Evolutionary conservation across 2,113 vertebrate genomes (phyloP).

Genomic region (Ctenodactylus gundi): DNA sequence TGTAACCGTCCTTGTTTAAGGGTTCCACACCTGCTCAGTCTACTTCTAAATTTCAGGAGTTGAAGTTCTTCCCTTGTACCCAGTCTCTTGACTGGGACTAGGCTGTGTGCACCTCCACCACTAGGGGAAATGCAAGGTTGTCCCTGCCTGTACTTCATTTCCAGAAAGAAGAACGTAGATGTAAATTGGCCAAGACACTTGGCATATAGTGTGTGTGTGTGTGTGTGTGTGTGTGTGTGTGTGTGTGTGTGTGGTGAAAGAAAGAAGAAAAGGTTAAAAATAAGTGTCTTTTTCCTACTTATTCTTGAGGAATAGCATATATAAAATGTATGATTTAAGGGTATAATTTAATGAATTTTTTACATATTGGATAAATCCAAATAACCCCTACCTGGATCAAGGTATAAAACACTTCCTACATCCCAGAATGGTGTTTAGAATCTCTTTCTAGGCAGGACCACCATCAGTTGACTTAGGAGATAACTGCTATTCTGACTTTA

Average conservation of each 20-base stretch:
- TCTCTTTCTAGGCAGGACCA: background rate
- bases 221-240: background rate
- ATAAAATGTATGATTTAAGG: conserved; percentile 5
- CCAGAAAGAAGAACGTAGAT: background rate
- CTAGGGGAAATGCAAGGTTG: background rate
- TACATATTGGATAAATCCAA: background rate
- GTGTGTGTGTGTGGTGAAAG: background rate
- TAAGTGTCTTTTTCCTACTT: background rate
- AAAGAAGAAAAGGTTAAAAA: background rate
- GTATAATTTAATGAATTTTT: background rate
- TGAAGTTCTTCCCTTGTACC: background rate
- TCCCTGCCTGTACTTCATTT: background rate
- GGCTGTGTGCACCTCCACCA: background rate
- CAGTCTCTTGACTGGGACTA: background rate
- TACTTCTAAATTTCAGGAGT: background rate
- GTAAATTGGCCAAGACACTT: background rate
- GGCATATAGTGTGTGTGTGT: background rate
- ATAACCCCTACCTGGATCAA: background rate
- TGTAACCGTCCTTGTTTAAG: background rate
- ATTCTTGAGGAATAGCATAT: background rate
- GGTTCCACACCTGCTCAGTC: background rate
- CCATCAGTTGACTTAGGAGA: background rate
- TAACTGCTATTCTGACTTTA: background rate
- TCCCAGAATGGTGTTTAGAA: background rate
- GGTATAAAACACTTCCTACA: background rate